phyloP scores from a whole-genome alignment of 2,113 vertebrate species.

The Leptodactylus fuscus region DNA sequence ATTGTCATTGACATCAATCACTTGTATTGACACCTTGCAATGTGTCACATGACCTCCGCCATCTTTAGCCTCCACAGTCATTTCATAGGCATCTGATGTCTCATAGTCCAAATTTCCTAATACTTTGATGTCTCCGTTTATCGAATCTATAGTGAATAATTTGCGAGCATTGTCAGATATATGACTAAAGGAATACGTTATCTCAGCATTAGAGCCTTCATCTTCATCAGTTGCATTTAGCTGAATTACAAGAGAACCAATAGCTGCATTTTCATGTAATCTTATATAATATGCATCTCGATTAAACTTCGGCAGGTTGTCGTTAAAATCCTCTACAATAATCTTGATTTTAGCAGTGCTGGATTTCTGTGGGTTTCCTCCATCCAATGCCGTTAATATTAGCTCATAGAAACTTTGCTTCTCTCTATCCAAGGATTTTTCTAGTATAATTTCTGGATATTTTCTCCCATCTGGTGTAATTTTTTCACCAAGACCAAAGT shows the following conservation, averaged over 20 bases:
- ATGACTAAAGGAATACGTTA: constrained; percentile 71
- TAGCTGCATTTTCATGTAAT: background rate
- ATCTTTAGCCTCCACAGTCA: constrained; percentile 68
- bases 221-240: background rate
- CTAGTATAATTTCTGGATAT: constrained; percentile 51
- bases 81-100: constrained; percentile 71
- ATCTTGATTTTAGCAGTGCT: background rate
- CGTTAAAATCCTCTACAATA: background rate
- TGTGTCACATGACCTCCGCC: constrained; percentile 69
- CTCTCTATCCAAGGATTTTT: background rate
- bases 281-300: constrained; percentile 57
- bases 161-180: constrained; percentile 28
- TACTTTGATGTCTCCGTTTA: constrained; percentile 74
- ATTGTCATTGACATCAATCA: constrained; percentile 63
- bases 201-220: constrained; percentile 65
- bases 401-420: background rate
- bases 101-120: constrained; percentile 78
- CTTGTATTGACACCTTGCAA: constrained; percentile 70
- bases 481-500: constrained; percentile 70
- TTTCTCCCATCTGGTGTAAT: constrained; percentile 69
- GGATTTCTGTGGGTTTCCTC: background rate
- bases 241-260: background rate
- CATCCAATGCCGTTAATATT: background rate
- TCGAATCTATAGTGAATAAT: constrained; percentile 65
- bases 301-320: background rate